Conservation (phyloP, 2,797 vertebrate genomes). For the Numenius phaeopus region DNA sequence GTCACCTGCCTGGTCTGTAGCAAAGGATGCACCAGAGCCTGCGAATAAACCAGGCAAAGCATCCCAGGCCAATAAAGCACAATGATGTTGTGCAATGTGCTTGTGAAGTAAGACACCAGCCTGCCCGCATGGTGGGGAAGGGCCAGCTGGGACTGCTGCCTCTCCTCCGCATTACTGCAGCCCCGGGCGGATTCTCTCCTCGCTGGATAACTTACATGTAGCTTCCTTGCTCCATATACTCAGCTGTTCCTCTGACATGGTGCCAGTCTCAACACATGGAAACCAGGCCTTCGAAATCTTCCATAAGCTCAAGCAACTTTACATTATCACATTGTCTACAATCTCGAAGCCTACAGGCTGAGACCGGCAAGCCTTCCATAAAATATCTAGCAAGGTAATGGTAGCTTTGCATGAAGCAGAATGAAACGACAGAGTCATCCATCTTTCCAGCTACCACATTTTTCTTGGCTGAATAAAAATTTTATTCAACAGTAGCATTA, state of each 20-base stretch:
- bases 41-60: background rate
- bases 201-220: slow-evolving; percentile 1
- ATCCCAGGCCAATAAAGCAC: background rate
- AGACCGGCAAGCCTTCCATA: background rate
- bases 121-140: accelerated
- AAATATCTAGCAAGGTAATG: background rate
- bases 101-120: background rate
- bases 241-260: slow-evolving; percentile 65
- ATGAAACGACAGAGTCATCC: background rate
- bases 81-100: background rate
- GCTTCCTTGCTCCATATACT: slow-evolving; percentile 57
- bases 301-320: slow-evolving; percentile 61
- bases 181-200: slow-evolving; percentile 33
- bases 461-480: slow-evolving; percentile 11
- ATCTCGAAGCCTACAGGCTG: slow-evolving; percentile 23
- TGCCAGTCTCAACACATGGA: slow-evolving; percentile 69
- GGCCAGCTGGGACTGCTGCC: background rate
- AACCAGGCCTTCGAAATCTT: slow-evolving; percentile 54
- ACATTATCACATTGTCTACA: slow-evolving; percentile 32
- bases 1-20: accelerated
- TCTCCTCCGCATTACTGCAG: background rate
- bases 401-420: background rate
- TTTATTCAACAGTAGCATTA: background rate
- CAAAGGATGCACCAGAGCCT: background rate
- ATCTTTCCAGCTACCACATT: background rate